A percentile compares a stretch with the other conserved stretches of the same genome.
These are phyloP conservation scores for Capra hircus DNA, from an alignment of 2,113 vertebrate genomes.

Conservation along the genomic window DNA sequence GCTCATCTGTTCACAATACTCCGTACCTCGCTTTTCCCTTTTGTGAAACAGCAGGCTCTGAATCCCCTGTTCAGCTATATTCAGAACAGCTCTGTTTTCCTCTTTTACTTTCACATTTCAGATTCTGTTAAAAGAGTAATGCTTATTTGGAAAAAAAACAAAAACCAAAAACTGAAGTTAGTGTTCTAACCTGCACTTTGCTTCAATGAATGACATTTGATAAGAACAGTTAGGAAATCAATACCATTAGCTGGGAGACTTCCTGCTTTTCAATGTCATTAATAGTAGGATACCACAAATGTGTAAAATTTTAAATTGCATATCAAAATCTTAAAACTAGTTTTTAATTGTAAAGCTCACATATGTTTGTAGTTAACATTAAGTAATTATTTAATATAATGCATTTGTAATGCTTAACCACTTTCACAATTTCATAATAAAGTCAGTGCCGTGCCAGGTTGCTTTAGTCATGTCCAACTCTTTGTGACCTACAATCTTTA, in stretches of 20 bases:
- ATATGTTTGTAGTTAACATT: background rate
- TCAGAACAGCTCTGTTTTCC: background rate
- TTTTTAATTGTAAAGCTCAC: constrained; percentile 3
- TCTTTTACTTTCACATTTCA: background rate
- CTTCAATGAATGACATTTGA: background rate
- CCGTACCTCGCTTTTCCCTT: background rate
- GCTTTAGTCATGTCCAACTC: background rate
- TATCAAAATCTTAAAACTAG: background rate
- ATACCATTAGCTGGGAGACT: background rate
- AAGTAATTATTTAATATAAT: background rate
- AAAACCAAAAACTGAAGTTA: background rate
- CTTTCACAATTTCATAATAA: background rate
- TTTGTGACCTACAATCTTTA: background rate
- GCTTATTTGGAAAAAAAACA: background rate
- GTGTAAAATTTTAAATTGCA: background rate
- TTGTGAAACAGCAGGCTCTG: background rate
- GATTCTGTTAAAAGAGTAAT: background rate
- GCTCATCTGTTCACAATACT: background rate
- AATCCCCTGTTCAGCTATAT: background rate
- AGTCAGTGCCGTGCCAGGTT: background rate
- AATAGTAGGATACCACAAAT: background rate
- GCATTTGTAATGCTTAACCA: background rate
- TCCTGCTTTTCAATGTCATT: background rate
- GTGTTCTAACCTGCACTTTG: background rate
- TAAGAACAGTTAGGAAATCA: background rate